These are phyloP conservation scores for Ascidia mentula DNA, from an alignment of 23 tunicate species.

Conservation along the genomic window DNA sequence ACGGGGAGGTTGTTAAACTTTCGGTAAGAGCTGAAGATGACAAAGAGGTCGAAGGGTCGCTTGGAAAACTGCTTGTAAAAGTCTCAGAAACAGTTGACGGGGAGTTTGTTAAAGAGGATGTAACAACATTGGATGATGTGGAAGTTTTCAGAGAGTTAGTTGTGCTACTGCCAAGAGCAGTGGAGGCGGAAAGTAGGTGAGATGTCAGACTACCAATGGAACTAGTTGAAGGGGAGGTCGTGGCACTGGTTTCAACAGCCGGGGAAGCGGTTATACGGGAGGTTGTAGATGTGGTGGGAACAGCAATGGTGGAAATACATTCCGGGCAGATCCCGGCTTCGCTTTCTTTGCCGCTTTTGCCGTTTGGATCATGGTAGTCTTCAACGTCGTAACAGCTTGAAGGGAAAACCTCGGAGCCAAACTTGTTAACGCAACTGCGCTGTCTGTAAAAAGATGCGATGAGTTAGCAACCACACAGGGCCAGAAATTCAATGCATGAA, in stretches of 20 bases:
- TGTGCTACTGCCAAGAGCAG: not conserved
- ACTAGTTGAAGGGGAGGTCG: not conserved
- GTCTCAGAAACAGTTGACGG: not conserved
- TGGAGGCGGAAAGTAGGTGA: not conserved
- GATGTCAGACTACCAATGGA: not conserved
- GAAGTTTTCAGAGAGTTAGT: not conserved
- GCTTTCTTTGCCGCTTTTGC: conserved; percentile 10
- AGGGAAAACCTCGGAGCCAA: conserved; percentile 18
- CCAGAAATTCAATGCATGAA: no score
- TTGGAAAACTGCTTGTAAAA: not conserved
- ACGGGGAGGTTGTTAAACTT: not conserved
- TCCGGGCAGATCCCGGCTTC: conserved; percentile 23
- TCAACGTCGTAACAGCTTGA: conserved; percentile 40
- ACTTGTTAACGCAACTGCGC: conserved; percentile 25
- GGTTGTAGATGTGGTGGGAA: not conserved
- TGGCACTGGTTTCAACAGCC: not conserved
- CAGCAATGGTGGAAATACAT: conserved; percentile 17
- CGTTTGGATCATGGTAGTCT: conserved; percentile 24
- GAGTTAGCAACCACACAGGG: no score
- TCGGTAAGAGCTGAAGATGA: not conserved
- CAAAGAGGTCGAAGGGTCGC: not conserved
- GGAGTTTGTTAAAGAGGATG: not conserved
- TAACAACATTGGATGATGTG: not conserved
- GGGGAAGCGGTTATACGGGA: not conserved
- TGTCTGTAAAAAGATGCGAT: conserved; percentile 18